These are phyloP conservation scores for Lepus timidus DNA, from an alignment of 2,113 vertebrate genomes.

Conservation along the genomic window DNA sequence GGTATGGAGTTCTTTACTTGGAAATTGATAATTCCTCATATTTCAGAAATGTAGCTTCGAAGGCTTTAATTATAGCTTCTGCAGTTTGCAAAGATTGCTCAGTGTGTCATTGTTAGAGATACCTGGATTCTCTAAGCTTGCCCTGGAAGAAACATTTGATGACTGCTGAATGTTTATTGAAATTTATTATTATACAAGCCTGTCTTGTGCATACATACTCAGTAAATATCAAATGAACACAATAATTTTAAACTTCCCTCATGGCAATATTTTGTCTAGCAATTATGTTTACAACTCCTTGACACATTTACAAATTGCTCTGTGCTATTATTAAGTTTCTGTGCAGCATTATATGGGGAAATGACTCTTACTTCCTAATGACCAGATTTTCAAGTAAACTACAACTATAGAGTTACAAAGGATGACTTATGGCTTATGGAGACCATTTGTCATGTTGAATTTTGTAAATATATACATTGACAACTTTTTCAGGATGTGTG, in stretches of 20 bases:
- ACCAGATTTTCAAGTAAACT: background rate
- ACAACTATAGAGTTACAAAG: background rate
- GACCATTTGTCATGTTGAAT: background rate
- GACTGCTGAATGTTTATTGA: background rate
- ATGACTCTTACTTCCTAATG: background rate
- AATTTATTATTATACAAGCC: background rate
- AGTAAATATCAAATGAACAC: slow-evolving; percentile 34
- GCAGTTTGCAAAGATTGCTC: background rate
- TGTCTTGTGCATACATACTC: background rate
- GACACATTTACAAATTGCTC: slow-evolving; percentile 39
- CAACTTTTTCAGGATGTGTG: background rate
- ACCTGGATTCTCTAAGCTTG: slow-evolving; percentile 25
- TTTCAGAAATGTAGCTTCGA: slow-evolving; percentile 40
- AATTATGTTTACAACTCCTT: slow-evolving; percentile 30
- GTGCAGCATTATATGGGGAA: background rate
- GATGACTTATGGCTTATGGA: background rate
- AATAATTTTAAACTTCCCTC: slow-evolving; percentile 23
- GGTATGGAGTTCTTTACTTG: slow-evolving; percentile 13
- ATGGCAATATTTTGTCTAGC: slow-evolving; percentile 31
- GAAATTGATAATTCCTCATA: slow-evolving; percentile 4
- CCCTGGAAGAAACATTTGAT: slow-evolving; percentile 36
- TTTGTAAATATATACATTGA: background rate
- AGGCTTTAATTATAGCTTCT: slow-evolving; percentile 19
- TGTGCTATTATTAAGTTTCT: slow-evolving; percentile 26
- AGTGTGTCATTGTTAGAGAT: background rate